A percentile compares a stretch with the other conserved stretches of the same genome.
Evolutionary conservation across 2,113 vertebrate genomes (phyloP).

Genomic region (Origma solitaria): DNA sequence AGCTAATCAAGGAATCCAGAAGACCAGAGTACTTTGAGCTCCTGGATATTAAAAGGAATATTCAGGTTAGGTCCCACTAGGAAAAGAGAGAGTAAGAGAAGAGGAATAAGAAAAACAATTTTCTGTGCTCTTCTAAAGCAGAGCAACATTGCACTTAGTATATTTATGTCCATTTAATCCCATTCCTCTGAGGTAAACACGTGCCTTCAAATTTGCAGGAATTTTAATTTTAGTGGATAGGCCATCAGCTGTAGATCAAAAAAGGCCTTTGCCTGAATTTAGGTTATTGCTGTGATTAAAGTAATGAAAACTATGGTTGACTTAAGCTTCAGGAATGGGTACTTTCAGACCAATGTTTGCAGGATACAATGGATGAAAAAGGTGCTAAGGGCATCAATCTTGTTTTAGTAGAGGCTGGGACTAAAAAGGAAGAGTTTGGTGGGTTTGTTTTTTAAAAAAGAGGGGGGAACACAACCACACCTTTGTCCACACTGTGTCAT

Average conservation of each 20-base stretch:
- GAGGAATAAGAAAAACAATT: neutral
- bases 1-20: neutral
- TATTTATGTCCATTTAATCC: neutral
- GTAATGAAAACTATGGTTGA: neutral
- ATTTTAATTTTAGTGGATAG: neutral
- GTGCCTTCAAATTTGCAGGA: neutral
- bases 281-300: neutral
- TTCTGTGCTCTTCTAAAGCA: neutral
- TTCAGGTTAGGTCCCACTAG: neutral
- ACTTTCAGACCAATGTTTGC: neutral
- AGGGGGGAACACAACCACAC: neutral
- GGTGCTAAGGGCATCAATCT: neutral
- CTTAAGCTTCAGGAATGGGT: neutral
- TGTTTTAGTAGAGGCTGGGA: neutral
- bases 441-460: neutral
- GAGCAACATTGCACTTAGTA: neutral
- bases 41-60: neutral
- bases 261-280: neutral
- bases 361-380: neutral
- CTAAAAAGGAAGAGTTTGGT: neutral
- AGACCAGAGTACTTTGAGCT: neutral
- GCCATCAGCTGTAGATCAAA: neutral
- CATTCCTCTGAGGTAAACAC: neutral
- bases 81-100: neutral
- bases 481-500: accelerated